phyloP scores from a whole-genome alignment of 2,113 vertebrate genomes.

The Corythoichthys intestinalis region DNA sequence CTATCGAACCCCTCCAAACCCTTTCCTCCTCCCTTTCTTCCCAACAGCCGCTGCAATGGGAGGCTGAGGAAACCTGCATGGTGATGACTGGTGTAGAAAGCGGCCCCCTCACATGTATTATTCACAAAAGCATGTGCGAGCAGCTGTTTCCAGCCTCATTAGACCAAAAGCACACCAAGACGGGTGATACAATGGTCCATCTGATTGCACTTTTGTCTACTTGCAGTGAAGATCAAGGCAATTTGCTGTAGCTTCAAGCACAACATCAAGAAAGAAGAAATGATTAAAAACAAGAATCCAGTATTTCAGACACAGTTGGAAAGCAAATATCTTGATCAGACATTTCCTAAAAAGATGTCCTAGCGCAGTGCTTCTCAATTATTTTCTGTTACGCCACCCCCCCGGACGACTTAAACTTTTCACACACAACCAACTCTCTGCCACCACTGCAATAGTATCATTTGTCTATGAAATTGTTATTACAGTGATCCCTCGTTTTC shows the following conservation, averaged over 20 bases:
- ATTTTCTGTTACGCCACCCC: too few relatives aligned
- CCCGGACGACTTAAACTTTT: too few relatives aligned
- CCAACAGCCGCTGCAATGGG: slow-evolving; percentile 4
- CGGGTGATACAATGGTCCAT: slow-evolving; percentile 49
- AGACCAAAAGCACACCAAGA: slow-evolving; percentile 49
- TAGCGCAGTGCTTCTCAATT: neutral
- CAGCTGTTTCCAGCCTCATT: slow-evolving; percentile 63
- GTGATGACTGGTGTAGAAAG: slow-evolving; percentile 36
- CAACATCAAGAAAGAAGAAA: slow-evolving; percentile 14
- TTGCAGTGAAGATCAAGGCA: slow-evolving; percentile 32
- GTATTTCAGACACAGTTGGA: neutral
- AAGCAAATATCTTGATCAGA: slow-evolving; percentile 16
- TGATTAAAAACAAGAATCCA: neutral
- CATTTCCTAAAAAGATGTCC: neutral
- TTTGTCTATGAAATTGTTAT: too few relatives aligned
- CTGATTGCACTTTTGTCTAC: slow-evolving; percentile 30
- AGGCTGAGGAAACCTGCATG: slow-evolving; percentile 13
- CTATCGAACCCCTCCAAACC: neutral
- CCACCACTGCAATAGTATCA: too few relatives aligned
- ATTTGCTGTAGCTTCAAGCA: slow-evolving; percentile 11
- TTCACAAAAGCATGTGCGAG: slow-evolving; percentile 61
- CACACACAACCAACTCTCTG: too few relatives aligned
- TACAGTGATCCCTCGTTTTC: too few relatives aligned
- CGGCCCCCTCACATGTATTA: slow-evolving; percentile 56
- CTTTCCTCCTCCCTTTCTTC: neutral